Evolutionary conservation across 2,888 invertebrate genomes (phyloP).

Genomic region (Caenorhabditis japonica): DNA sequence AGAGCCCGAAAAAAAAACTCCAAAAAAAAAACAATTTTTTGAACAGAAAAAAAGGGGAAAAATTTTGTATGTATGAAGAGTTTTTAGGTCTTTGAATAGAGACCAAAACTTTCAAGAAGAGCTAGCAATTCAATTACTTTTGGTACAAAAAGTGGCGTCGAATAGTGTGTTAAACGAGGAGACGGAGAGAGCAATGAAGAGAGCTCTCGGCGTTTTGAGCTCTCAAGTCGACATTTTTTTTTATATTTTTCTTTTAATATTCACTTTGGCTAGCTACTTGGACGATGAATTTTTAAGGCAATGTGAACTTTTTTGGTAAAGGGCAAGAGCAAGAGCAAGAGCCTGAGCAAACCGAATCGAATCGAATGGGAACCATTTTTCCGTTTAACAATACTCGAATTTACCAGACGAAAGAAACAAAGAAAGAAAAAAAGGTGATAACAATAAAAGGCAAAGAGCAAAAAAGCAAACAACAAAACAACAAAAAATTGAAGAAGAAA

Average conservation of each 20-base stretch:
- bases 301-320: no score
- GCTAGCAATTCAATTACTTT: constrained; percentile 38
- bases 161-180: constrained; percentile 3
- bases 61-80: constrained; percentile 37
- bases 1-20: no score
- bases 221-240: no score
- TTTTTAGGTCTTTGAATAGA: constrained; percentile 2
- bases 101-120: constrained; percentile 5
- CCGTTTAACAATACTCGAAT: constrained; percentile 16
- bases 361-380: no score
- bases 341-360: no score
- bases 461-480: background rate
- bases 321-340: no score
- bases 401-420: constrained; percentile 10
- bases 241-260: no score
- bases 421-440: background rate
- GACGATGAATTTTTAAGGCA: constrained; percentile 38
- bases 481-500: background rate
- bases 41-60: no score
- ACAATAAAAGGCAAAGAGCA: background rate
- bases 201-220: no score
- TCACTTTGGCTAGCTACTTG: constrained; percentile 9
- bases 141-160: constrained; percentile 1
- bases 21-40: no score
- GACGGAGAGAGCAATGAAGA: constrained; percentile 26